Conservation (phyloP, 2,888 invertebrate genomes). For the Steinernema carpocapsae region DNA sequence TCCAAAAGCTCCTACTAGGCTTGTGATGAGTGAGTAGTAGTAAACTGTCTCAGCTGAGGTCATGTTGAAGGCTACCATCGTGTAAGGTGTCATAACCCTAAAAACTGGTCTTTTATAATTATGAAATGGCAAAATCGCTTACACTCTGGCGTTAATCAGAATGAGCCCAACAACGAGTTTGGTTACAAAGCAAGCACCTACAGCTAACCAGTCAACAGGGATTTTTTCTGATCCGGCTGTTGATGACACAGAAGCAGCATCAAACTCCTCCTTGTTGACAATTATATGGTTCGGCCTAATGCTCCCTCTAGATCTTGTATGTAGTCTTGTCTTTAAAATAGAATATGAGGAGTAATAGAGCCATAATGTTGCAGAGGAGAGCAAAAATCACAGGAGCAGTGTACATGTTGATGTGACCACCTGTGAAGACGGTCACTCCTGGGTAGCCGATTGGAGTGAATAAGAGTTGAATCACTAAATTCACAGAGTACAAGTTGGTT, state of each 20-base stretch:
- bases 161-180: slow-evolving; percentile 34
- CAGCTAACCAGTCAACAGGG: slow-evolving; percentile 35
- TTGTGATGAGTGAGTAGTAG: slow-evolving; percentile 45
- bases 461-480: slow-evolving; percentile 33
- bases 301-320: neutral
- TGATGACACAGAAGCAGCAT: neutral
- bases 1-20: slow-evolving; percentile 47
- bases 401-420: slow-evolving; percentile 44
- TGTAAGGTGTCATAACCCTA: slow-evolving; percentile 43
- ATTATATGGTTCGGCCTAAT: neutral
- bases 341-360: slow-evolving; percentile 36
- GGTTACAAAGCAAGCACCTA: slow-evolving; percentile 37
- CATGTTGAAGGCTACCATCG: slow-evolving; percentile 53
- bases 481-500: neutral
- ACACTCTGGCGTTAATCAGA: slow-evolving; percentile 36
- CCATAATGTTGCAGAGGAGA: slow-evolving; percentile 17
- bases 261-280: neutral
- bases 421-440: slow-evolving; percentile 39
- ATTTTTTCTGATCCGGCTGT: neutral
- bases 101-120: neutral
- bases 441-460: slow-evolving; percentile 42
- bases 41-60: slow-evolving; percentile 43
- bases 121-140: neutral
- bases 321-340: neutral
- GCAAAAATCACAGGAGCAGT: slow-evolving; percentile 43